A percentile compares a stretch with the other conserved stretches of the same genome.
These are phyloP conservation scores for Mythimna impura DNA, from an alignment of 2,888 invertebrate genomes.

Conservation along the genomic window DNA sequence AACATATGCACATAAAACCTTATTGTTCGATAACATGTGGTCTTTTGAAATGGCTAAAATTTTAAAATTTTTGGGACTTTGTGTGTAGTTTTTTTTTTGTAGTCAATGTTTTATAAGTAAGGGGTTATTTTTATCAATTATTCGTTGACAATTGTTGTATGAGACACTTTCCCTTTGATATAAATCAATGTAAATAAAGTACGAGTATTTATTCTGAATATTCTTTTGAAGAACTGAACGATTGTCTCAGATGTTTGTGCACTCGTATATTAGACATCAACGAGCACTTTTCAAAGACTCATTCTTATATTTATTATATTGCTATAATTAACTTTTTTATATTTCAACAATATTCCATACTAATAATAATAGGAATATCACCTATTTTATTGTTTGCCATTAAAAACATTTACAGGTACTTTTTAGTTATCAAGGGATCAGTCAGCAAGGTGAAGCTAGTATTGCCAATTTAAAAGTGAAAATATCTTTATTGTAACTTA, in stretches of 20 bases:
- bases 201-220: neutral
- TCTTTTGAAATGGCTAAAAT: constrained; percentile 57
- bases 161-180: constrained; percentile 34
- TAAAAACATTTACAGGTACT: neutral
- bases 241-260: neutral
- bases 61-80: constrained; percentile 27
- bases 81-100: constrained; percentile 25
- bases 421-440: neutral
- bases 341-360: neutral
- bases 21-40: constrained; percentile 65
- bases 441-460: neutral
- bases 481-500: neutral
- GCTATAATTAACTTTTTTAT: neutral
- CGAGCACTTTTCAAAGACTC: constrained; percentile 24
- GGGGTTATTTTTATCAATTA: constrained; percentile 42
- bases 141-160: constrained; percentile 26
- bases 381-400: neutral
- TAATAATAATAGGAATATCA: neutral
- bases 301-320: neutral
- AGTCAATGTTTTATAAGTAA: constrained; percentile 35
- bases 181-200: constrained; percentile 20
- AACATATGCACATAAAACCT: constrained; percentile 66
- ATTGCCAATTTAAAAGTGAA: neutral
- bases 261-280: constrained; percentile 62
- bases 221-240: neutral